Percentiles rank a stretch among this genome's conserved stretches.
phyloP scores from a whole-genome alignment of 2,888 invertebrate genomes.

The Ormyrus rosae region DNA sequence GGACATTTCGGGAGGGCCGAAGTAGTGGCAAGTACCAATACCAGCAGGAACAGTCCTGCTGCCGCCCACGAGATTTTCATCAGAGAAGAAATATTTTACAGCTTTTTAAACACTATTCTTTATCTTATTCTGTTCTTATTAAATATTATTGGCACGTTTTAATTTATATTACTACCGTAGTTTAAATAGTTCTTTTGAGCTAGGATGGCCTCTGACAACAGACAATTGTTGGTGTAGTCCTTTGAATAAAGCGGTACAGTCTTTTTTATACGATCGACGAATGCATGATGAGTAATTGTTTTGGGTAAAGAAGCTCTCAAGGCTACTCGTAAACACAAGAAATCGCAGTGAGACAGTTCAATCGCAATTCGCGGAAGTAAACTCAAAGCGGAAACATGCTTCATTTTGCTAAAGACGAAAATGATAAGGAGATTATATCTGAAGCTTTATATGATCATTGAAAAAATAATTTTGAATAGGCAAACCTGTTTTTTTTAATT shows the following conservation, averaged over 20 bases:
- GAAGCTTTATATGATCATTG: no score
- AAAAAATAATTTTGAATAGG: no score
- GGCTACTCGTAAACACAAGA: background rate
- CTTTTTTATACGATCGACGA: no score
- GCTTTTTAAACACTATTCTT: background rate
- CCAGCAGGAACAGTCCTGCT: conserved; percentile 24
- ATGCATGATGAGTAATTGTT: no score
- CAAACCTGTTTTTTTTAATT: no score
- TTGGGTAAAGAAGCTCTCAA: background rate
- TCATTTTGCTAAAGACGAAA: no score
- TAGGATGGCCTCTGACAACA: background rate
- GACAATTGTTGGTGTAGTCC: background rate
- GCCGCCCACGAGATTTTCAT: conserved; percentile 24
- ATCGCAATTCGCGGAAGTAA: no score
- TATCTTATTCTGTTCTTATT: background rate
- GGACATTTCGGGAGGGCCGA: background rate
- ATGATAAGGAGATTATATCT: no score
- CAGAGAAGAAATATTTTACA: background rate
- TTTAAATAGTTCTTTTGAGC: background rate
- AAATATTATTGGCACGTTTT: no score
- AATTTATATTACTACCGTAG: no score
- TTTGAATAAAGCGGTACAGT: no score
- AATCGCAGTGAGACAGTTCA: background rate
- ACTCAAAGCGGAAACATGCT: no score
- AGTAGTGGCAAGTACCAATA: background rate